Base-by-base conservation (phyloP, 2,888 invertebrate species). In the Osedax fenrisi region DNA sequence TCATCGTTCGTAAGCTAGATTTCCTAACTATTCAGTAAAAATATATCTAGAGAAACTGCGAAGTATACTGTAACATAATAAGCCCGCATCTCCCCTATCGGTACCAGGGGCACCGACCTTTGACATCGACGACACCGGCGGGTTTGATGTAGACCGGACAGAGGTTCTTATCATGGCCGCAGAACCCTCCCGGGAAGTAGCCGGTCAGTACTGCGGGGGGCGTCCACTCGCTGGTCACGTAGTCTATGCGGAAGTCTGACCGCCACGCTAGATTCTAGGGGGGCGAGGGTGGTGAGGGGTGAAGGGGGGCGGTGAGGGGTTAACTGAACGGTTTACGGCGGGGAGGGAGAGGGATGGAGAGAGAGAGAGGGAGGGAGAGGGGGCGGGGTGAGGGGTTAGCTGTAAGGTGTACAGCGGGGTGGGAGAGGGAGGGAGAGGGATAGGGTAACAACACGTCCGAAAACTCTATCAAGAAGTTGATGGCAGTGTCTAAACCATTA, bases 81-180 rank as follows among this genome's bases (percentile, higher is more conserved):
- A n/a, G n/a, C n/a, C n/a, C n/a, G n/a, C n/a, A n/a, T n/a, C n/a
- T n/a, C n/a, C n/a, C n/a, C n/a, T n/a, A n/a, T n/a, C n/a, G n/a
- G n/a, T n/a, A n/a, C n/a, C n/a, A n/a, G n/a, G n/a, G n/a, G n/a
- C n/a, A n/a, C n/a, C 41, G 5, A 77, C 84, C 85, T 81, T 82
- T 84, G 73, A 91, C 88, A 82, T 94, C 94, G 77, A 92, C 84
- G 0, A 90, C 90, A 77, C 89, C 89, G 81, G 92, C 91, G 0
- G 92, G 92, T 41, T 92, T 88, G 13, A 92, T 87, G 79, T 91
- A 89, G 21, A 93, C 90, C 88, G 86, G 77, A 81, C 59, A 22
- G 10, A 88, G 76, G 21, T 27, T 69, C 59, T 73, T 74, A 26
- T 77, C 76, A 13, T 64, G 89, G 0, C 94, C 94, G 73, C 88